These are phyloP conservation scores for Norana najaformis DNA, from an alignment of 2,888 invertebrate species.

Conservation along the genomic window DNA sequence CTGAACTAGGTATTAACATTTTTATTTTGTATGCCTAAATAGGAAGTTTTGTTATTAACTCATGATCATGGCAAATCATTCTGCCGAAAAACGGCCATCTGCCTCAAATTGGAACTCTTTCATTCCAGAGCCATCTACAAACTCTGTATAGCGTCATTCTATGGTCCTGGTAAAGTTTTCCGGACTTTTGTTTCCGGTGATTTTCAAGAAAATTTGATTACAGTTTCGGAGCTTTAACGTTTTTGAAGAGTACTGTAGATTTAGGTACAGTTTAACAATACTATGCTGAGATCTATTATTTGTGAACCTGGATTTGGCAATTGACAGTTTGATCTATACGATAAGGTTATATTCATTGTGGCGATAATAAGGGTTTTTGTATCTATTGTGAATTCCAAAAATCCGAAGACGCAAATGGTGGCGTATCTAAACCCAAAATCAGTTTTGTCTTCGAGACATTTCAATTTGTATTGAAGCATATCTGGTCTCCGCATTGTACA, in stretches of 20 bases:
- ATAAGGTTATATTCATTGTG: not conserved
- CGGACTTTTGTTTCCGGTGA: not conserved
- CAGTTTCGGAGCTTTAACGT: not conserved
- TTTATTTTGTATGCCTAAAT: too few relatives aligned
- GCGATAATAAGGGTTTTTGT: not conserved
- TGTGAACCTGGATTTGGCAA: not conserved
- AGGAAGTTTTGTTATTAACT: too few relatives aligned
- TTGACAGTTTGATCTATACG: not conserved
- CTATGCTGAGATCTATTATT: not conserved
- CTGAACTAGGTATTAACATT: too few relatives aligned
- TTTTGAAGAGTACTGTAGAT: not conserved
- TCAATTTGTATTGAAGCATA: too few relatives aligned
- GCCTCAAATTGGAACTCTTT: too few relatives aligned
- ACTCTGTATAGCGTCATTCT: not conserved
- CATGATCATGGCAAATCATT: too few relatives aligned
- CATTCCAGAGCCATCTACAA: too few relatives aligned
- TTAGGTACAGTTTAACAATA: not conserved
- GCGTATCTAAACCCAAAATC: not conserved
- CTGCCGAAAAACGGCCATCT: too few relatives aligned
- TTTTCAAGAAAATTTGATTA: not conserved
- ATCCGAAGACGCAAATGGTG: not conserved
- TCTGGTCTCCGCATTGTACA: too few relatives aligned
- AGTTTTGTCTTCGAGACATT: too few relatives aligned
- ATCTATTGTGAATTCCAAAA: not conserved
- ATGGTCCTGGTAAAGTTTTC: not conserved